A percentile compares a stretch with the other conserved stretches of the same genome.
phyloP scores from a whole-genome alignment of 2,113 vertebrate genomes.

The Caretta caretta region DNA sequence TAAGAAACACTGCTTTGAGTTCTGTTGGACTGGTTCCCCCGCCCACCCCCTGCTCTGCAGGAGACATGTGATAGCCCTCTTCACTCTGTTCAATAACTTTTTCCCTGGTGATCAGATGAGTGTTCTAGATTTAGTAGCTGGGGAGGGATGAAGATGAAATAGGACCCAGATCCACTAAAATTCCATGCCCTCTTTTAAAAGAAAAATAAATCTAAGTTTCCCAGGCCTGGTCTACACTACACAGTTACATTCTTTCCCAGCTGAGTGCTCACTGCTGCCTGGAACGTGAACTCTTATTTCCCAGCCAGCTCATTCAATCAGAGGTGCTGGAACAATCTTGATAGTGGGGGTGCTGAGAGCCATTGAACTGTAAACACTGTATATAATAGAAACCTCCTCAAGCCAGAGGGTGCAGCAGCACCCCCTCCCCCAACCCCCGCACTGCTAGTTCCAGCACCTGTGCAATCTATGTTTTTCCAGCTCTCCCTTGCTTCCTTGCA shows the following conservation, averaged over 20 bases:
- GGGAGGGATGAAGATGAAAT: background rate
- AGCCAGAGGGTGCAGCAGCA: no score
- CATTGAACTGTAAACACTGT: no score
- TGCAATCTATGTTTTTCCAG: background rate
- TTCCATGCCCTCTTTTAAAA: background rate
- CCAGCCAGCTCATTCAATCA: background rate
- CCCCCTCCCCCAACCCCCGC: no score
- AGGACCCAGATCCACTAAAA: background rate
- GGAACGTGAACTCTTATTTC: background rate
- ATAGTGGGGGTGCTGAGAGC: no score
- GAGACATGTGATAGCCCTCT: rapidly evolving
- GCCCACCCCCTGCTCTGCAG: rapidly evolving
- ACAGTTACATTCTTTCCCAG: background rate
- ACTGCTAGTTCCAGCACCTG: no score
- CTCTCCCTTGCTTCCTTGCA: background rate
- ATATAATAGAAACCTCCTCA: no score
- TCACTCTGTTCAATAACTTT: background rate
- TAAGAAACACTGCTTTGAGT: rapidly evolving
- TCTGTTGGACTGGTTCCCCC: rapidly evolving
- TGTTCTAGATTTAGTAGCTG: background rate
- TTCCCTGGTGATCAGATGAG: background rate
- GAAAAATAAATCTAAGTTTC: background rate
- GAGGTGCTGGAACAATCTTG: no score
- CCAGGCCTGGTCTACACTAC: background rate
- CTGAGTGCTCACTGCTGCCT: background rate